These are phyloP conservation scores for Eospalax fontanierii DNA, from an alignment of 2,797 vertebrate genomes.

Conservation along the genomic window DNA sequence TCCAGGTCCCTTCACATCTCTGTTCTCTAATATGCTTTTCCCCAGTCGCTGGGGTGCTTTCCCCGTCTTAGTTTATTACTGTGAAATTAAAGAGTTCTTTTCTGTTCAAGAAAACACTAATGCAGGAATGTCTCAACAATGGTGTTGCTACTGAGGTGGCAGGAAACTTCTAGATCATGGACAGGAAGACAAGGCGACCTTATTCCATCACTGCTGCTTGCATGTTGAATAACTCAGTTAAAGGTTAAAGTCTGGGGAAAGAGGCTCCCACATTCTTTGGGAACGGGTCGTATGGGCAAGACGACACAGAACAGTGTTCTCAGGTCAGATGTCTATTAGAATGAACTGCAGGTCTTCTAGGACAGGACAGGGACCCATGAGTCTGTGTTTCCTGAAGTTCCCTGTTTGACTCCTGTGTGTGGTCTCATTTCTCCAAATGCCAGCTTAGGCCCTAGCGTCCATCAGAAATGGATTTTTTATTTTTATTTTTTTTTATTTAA, in stretches of 20 bases:
- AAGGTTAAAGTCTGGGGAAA: neutral
- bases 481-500: too few relatives aligned
- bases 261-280: neutral
- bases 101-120: conserved; percentile 19
- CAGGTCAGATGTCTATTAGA: neutral
- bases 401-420: neutral
- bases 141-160: neutral
- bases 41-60: neutral
- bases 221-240: neutral
- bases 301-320: neutral
- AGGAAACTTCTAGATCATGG: neutral
- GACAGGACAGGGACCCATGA: neutral
- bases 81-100: neutral
- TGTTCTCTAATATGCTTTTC: neutral
- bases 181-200: neutral
- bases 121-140: neutral
- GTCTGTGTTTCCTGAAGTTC: neutral
- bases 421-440: neutral
- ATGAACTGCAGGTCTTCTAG: neutral
- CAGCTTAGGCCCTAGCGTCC: neutral
- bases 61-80: neutral
- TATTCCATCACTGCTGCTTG: neutral
- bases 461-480: neutral
- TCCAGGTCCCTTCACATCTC: neutral
- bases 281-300: neutral